Conservation (phyloP, 2,888 invertebrate genomes). For the Lithophane socia region DNA sequence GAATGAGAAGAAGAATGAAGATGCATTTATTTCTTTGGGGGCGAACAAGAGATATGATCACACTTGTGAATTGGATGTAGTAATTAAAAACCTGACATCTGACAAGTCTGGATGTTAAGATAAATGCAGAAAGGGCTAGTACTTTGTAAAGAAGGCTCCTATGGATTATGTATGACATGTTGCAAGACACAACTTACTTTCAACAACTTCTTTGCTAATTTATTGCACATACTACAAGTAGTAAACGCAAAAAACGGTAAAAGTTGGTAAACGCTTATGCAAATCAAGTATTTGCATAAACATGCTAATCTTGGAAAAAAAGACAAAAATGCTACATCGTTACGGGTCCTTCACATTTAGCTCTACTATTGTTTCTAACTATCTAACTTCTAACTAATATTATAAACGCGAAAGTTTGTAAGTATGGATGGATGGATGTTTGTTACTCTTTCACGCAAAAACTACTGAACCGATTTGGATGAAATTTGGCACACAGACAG, state of each 20-base stretch:
- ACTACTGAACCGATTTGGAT: no score
- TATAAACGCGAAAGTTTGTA: no score
- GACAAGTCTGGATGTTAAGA: not conserved
- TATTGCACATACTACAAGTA: slow-evolving; percentile 39
- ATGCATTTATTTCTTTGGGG: not conserved
- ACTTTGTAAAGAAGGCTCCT: not conserved
- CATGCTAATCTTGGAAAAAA: slow-evolving; percentile 37
- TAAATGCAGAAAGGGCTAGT: not conserved
- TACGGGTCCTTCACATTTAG: slow-evolving; percentile 17
- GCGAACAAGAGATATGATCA: not conserved
- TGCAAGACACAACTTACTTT: slow-evolving; percentile 30
- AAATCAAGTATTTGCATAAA: slow-evolving; percentile 32
- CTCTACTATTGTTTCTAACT: not conserved
- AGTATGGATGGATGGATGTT: no score
- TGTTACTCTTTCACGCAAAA: no score
- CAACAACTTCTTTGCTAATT: slow-evolving; percentile 40
- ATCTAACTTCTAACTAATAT: no score
- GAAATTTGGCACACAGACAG: no score
- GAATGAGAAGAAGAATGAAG: not conserved
- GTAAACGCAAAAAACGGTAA: slow-evolving; percentile 32
- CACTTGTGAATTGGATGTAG: not conserved
- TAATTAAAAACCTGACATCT: not conserved
- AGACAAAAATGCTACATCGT: slow-evolving; percentile 19
- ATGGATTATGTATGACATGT: not conserved
- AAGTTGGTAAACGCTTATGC: slow-evolving; percentile 49